These are phyloP conservation scores for Daphoenositta chrysoptera DNA, from an alignment of 2,113 vertebrate species.

Conservation along the genomic window DNA sequence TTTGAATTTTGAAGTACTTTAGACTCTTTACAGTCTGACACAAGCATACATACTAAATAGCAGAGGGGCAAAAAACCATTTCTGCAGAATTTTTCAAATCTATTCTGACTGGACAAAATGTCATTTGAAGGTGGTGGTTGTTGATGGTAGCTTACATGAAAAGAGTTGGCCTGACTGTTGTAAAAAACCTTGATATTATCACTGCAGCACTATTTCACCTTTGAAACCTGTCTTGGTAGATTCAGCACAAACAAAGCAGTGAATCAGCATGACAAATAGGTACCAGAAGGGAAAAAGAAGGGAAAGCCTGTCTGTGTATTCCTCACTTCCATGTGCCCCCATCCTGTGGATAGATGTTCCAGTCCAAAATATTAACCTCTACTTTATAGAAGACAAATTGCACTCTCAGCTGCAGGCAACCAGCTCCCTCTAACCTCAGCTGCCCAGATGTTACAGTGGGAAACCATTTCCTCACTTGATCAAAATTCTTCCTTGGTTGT, in stretches of 20 bases:
- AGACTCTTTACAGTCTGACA: background rate
- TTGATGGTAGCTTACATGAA: background rate
- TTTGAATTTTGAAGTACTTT: background rate
- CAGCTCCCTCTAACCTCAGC: background rate
- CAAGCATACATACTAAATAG: background rate
- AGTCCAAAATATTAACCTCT: background rate
- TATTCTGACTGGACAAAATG: background rate
- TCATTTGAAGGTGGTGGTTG: rapidly evolving
- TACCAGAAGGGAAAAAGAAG: background rate
- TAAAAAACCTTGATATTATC: background rate
- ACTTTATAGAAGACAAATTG: background rate
- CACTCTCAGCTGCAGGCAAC: background rate
- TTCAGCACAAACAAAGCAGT: background rate
- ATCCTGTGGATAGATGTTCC: background rate
- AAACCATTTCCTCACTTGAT: background rate
- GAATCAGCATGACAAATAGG: background rate
- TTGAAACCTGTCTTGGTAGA: background rate
- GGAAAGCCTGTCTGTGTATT: background rate
- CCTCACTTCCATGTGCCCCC: background rate
- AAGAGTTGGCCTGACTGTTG: background rate
- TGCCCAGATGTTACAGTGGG: background rate
- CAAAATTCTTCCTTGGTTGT: background rate
- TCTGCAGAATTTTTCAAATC: background rate
- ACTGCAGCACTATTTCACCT: background rate
- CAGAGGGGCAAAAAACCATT: background rate